Conservation (phyloP, 2,888 invertebrate genomes). For the Hedya salicella region DNA sequence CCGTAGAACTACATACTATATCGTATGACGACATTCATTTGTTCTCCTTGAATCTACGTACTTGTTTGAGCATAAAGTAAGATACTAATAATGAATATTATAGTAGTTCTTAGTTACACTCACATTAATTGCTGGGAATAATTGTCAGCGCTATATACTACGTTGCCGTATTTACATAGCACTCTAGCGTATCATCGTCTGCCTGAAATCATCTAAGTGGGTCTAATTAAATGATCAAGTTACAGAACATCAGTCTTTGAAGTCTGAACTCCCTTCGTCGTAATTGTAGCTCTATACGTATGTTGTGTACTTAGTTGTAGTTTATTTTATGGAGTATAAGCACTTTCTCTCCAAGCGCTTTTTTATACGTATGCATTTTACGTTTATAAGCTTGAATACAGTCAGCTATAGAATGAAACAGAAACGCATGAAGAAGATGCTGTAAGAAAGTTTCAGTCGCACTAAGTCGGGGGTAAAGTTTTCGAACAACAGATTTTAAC, state of each 20-base stretch:
- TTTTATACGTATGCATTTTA: too few species aligned
- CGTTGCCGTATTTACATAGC: conserved; percentile 5
- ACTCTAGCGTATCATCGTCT: neutral
- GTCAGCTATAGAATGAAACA: too few species aligned
- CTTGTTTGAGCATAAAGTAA: neutral
- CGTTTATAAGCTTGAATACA: too few species aligned
- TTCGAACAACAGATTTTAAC: too few species aligned
- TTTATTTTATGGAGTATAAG: neutral
- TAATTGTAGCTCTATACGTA: neutral
- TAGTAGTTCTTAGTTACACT: neutral
- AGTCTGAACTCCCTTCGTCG: neutral
- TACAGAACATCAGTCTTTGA: neutral
- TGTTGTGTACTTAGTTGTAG: too few species aligned
- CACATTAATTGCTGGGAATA: neutral
- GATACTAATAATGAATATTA: neutral
- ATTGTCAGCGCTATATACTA: neutral
- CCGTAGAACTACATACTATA: neutral
- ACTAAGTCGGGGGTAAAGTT: too few species aligned
- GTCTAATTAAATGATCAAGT: conserved; percentile 3
- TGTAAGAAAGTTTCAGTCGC: too few species aligned
- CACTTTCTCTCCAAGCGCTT: too few species aligned
- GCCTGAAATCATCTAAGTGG: neutral
- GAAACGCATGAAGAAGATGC: too few species aligned
- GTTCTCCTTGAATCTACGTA: neutral
- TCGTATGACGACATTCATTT: neutral